Percentiles rank a stretch among this genome's conserved stretches.
Conservation (phyloP, 2,888 invertebrate genomes). For the Lepidochitona cinerea region DNA sequence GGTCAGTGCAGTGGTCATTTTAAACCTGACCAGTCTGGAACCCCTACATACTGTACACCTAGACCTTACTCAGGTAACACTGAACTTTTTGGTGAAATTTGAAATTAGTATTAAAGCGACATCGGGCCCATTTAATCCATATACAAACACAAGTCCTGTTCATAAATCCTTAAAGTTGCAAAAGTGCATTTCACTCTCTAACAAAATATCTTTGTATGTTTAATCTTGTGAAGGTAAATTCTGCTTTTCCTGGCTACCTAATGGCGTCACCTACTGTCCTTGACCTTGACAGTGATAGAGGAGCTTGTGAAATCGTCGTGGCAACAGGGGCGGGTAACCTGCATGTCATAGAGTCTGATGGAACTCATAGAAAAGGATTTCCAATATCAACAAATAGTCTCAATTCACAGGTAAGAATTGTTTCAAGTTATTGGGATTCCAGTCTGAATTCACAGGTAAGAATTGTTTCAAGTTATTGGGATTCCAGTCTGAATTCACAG, state of each 20-base stretch:
- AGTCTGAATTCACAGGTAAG: slow-evolving; percentile 57
- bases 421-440: background rate
- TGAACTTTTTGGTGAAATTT: too few species aligned
- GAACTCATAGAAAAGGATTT: slow-evolving; percentile 48
- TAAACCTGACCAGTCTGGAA: slow-evolving; percentile 51
- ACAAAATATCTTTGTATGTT: too few species aligned
- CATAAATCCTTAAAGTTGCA: too few species aligned
- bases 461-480: background rate
- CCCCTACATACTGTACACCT: slow-evolving; percentile 38
- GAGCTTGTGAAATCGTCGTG: slow-evolving; percentile 55
- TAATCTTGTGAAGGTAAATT: slow-evolving; percentile 43
- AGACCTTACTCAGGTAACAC: slow-evolving; percentile 43
- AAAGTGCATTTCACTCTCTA: too few species aligned
- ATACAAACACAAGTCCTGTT: too few species aligned
- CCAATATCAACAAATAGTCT: slow-evolving; percentile 50
- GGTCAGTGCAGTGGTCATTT: slow-evolving; percentile 44
- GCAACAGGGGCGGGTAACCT: slow-evolving; percentile 61
- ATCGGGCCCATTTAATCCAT: too few species aligned
- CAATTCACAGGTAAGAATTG: slow-evolving; percentile 52
- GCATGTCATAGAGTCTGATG: slow-evolving; percentile 45
- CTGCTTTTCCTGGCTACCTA: slow-evolving; percentile 60
- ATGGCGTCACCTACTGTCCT: slow-evolving; percentile 61
- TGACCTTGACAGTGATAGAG: slow-evolving; percentile 55
- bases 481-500: slow-evolving; percentile 51
- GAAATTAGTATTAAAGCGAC: too few species aligned